Conservation (phyloP, 2,113 vertebrate species). For the Petaurus breviceps region DNA sequence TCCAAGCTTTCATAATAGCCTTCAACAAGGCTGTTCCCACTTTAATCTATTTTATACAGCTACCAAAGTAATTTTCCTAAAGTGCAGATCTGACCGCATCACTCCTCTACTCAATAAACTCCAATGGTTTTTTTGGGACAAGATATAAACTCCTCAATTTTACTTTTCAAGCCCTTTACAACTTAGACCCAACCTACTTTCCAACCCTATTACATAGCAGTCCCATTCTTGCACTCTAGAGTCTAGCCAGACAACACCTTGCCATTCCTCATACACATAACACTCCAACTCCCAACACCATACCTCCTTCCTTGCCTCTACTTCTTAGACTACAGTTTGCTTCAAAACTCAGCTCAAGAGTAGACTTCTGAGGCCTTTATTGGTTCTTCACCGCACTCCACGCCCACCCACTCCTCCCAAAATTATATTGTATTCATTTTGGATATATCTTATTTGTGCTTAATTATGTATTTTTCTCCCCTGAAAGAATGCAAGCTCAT, state of each 20-base stretch:
- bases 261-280: neutral
- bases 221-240: neutral
- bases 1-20: neutral
- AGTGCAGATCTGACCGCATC: neutral
- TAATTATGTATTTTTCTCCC: neutral
- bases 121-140: neutral
- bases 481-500: neutral
- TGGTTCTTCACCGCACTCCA: neutral
- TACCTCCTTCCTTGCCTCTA: neutral
- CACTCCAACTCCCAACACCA: neutral
- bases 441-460: neutral
- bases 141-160: neutral
- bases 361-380: neutral
- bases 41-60: neutral
- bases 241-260: neutral
- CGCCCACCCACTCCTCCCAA: neutral
- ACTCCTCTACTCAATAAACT: neutral
- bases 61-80: neutral
- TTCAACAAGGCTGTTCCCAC: neutral
- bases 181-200: neutral
- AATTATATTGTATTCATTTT: neutral
- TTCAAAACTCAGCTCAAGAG: neutral
- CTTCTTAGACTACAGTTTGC: neutral
- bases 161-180: neutral
- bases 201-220: neutral